These are phyloP conservation scores for Formica exsecta DNA, from an alignment of 1,140 invertebrate species.

Conservation along the genomic window DNA sequence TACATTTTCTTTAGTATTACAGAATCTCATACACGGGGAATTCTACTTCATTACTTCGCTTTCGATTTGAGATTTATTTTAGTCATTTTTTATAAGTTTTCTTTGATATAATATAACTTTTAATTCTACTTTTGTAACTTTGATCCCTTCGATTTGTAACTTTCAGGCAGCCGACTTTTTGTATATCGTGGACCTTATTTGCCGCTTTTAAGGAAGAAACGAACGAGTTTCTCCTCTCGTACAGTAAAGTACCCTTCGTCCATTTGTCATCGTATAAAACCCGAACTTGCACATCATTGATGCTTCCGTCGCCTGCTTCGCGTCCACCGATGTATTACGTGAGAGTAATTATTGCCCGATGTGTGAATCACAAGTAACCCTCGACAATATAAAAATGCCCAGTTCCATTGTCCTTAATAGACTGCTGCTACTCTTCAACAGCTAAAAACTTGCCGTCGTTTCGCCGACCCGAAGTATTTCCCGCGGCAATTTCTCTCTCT, in stretches of 20 bases:
- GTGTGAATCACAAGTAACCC: slow-evolving; percentile 52
- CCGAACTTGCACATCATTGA: slow-evolving; percentile 45
- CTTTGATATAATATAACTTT: neutral
- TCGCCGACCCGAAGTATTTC: slow-evolving; percentile 21
- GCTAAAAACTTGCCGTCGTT: slow-evolving; percentile 31
- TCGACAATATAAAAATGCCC: slow-evolving; percentile 48
- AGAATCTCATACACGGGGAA: neutral
- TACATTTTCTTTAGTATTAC: neutral
- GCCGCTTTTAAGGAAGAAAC: slow-evolving; percentile 31
- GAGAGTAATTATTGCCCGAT: slow-evolving; percentile 71
- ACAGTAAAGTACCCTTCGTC: slow-evolving; percentile 66
- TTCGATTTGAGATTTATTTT: slow-evolving; percentile 5
- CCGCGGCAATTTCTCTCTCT: neutral
- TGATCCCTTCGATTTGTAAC: slow-evolving; percentile 19
- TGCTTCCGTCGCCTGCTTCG: neutral
- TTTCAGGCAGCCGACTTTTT: slow-evolving; percentile 20
- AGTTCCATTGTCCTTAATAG: slow-evolving; percentile 24
- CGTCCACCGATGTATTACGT: slow-evolving; percentile 59
- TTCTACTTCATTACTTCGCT: neutral
- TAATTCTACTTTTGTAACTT: slow-evolving; percentile 9
- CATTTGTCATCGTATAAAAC: slow-evolving; percentile 74
- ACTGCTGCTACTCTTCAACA: slow-evolving; percentile 30
- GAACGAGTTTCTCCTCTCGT: slow-evolving; percentile 11
- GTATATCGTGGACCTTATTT: neutral
- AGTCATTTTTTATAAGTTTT: slow-evolving; percentile 14